Conservation (phyloP, 2,797 vertebrate species). For the Numenius phaeopus region DNA sequence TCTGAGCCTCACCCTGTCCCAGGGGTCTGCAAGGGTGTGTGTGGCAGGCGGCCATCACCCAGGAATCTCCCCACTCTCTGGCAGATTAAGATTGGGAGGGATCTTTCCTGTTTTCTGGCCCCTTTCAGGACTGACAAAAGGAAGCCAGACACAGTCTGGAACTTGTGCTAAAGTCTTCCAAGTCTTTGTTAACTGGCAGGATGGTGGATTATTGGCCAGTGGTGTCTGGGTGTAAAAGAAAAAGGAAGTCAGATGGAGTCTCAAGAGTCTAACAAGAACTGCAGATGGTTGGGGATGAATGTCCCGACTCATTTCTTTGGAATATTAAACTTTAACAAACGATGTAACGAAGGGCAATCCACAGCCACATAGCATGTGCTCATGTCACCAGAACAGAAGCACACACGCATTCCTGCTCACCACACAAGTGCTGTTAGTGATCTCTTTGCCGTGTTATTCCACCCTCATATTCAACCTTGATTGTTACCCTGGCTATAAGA, state of each 20-base stretch:
- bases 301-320: not conserved
- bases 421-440: not conserved
- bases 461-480: not conserved
- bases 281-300: not conserved
- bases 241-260: not conserved
- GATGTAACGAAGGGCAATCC: not conserved
- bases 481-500: not conserved
- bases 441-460: not conserved
- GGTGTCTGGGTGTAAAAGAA: not conserved
- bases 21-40: not conserved
- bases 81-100: not conserved
- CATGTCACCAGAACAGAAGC: not conserved
- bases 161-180: not conserved
- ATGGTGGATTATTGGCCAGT: not conserved
- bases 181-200: not conserved
- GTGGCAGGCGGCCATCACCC: not conserved
- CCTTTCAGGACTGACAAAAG: not conserved
- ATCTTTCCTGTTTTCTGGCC: not conserved
- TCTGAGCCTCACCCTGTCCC: not conserved
- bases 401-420: not conserved
- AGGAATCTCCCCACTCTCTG: not conserved
- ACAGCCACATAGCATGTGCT: not conserved
- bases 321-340: not conserved
- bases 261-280: not conserved
- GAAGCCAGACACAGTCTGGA: not conserved